These are phyloP conservation scores for Drosophila multiciliata DNA, from an alignment of 2,888 invertebrate genomes.

Conservation along the genomic window DNA sequence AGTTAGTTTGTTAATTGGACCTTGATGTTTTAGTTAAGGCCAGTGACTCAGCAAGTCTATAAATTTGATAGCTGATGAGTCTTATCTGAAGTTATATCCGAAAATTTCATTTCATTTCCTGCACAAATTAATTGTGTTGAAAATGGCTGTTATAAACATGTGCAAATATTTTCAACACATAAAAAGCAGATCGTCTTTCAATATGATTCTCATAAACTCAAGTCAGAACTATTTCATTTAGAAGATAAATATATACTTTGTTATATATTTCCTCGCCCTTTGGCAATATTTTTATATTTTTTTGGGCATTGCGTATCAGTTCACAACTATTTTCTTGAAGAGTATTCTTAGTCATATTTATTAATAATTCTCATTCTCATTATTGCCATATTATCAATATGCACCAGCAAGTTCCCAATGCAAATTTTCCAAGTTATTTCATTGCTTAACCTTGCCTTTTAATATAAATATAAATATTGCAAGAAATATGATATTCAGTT, in stretches of 20 bases:
- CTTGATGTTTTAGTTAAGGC: background rate
- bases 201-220: background rate
- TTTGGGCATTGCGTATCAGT: background rate
- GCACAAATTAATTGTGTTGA: background rate
- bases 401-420: slow-evolving; percentile 18
- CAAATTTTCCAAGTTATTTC: slow-evolving; percentile 15
- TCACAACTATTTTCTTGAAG: background rate
- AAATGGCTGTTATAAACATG: background rate
- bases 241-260: background rate
- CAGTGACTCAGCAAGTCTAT: slow-evolving; percentile 1
- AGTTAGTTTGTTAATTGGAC: background rate
- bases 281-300: background rate
- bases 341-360: slow-evolving; percentile 1
- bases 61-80: background rate
- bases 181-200: background rate
- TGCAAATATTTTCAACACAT: background rate
- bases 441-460: slow-evolving; percentile 43
- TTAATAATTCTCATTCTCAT: slow-evolving; percentile 28
- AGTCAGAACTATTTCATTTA: background rate
- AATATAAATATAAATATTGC: slow-evolving; percentile 20
- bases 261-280: background rate
- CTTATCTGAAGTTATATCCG: background rate
- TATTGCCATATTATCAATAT: slow-evolving; percentile 17
- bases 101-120: slow-evolving; percentile 4
- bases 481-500: slow-evolving; percentile 26